These are phyloP conservation scores for Choristoneura rosaceana DNA, from an alignment of 2,888 invertebrate genomes.

Conservation along the genomic window DNA sequence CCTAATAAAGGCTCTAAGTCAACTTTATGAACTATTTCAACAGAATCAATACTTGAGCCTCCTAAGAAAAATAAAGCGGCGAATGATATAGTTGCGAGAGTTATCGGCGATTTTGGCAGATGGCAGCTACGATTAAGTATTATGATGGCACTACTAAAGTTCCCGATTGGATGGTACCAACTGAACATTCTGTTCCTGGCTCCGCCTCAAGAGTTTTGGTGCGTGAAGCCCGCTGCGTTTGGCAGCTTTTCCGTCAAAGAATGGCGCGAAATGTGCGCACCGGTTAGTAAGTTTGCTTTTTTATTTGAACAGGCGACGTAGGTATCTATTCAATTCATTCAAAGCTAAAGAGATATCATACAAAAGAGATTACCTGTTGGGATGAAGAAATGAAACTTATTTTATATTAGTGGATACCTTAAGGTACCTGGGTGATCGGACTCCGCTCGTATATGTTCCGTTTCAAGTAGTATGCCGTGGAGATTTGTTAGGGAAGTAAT, in stretches of 20 bases:
- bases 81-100: constrained; percentile 63
- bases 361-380: too few species aligned
- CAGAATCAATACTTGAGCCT: not conserved
- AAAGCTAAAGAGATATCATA: too few species aligned
- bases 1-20: not conserved
- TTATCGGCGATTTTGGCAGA: constrained; percentile 85
- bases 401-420: too few species aligned
- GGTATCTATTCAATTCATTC: not conserved
- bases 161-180: constrained; percentile 87
- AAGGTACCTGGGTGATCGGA: too few species aligned
- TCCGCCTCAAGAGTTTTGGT: constrained; percentile 86
- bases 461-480: too few species aligned
- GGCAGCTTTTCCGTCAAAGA: constrained; percentile 60
- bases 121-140: constrained; percentile 85
- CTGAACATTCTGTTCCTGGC: constrained; percentile 87
- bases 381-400: too few species aligned
- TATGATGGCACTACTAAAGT: constrained; percentile 84
- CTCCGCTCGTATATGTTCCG: too few species aligned
- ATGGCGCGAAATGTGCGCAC: constrained; percentile 76
- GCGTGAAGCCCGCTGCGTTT: constrained; percentile 68
- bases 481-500: too few species aligned
- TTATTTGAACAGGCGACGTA: not conserved
- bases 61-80: constrained; percentile 9
- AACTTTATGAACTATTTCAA: not conserved
- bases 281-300: constrained; percentile 60